Percentiles rank a stretch among this genome's conserved stretches.
phyloP scores from a whole-genome alignment of 2,113 vertebrate species.

The Gallinago undulata region DNA sequence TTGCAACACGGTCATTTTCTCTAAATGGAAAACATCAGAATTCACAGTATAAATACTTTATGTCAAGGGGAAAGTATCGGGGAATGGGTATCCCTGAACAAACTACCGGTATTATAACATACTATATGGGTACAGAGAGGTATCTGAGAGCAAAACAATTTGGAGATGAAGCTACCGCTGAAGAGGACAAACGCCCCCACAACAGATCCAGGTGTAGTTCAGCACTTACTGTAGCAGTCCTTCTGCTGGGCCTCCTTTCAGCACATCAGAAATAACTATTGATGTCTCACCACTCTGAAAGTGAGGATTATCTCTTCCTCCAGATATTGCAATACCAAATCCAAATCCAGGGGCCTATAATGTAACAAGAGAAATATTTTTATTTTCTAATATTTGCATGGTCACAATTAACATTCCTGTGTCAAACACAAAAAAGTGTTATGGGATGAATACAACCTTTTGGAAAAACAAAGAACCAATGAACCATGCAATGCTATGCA shows the following conservation, averaged over 20 bases:
- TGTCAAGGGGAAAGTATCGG: not conserved
- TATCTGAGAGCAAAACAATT: not conserved
- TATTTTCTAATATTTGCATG: not conserved
- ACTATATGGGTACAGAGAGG: not conserved
- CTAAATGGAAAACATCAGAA: slow-evolving; percentile 67
- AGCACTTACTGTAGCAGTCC: slow-evolving; percentile 93
- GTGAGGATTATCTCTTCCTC: slow-evolving; percentile 98
- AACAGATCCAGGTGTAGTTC: not conserved
- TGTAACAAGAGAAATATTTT: not conserved
- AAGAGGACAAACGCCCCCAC: not conserved
- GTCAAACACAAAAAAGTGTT: not conserved
- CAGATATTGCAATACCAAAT: slow-evolving; percentile 98
- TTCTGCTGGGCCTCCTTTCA: slow-evolving; percentile 97
- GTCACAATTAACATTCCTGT: not conserved
- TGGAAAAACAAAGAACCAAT: not conserved
- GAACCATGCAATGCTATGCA: not conserved
- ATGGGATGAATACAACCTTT: not conserved
- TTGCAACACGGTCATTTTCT: slow-evolving; percentile 98
- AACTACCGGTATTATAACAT: not conserved
- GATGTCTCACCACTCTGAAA: slow-evolving; percentile 99
- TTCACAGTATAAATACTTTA: not conserved
- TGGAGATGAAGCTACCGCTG: not conserved
- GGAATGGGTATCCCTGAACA: not conserved
- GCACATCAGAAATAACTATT: slow-evolving; percentile 97
- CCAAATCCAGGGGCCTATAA: slow-evolving; percentile 95